Conservation (phyloP, 2,113 vertebrate genomes). For the Myrmophylax atrothorax region DNA sequence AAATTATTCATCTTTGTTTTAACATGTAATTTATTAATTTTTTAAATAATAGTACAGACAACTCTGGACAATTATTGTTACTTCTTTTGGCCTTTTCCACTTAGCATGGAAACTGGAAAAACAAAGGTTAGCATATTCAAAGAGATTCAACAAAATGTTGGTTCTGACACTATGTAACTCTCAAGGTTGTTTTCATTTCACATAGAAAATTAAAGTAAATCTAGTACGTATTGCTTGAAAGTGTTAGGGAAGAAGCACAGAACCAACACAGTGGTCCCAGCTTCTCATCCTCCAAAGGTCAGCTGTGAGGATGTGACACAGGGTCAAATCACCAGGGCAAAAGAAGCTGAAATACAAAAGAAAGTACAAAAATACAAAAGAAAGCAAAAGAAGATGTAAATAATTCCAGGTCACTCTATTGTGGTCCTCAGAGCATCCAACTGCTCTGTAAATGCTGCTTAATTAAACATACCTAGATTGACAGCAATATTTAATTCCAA, state of each 20-base stretch:
- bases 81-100: neutral
- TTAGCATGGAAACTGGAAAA: neutral
- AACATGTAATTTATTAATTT: neutral
- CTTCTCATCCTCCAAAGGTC: neutral
- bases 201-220: neutral
- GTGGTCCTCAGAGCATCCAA: neutral
- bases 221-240: neutral
- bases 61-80: neutral
- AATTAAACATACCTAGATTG: slow-evolving; percentile 14
- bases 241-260: neutral
- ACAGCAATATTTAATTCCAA: slow-evolving; percentile 18
- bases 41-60: neutral
- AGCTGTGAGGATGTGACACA: neutral
- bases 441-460: slow-evolving; percentile 27
- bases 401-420: neutral
- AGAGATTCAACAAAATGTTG: neutral
- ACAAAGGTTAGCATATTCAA: neutral
- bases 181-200: neutral
- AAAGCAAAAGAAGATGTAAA: neutral
- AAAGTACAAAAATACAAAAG: neutral
- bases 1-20: neutral
- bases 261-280: neutral
- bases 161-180: neutral
- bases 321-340: neutral
- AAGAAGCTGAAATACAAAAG: neutral